Conservation (phyloP, 2,113 vertebrate species). For the Oncorhynchus nerka region DNA sequence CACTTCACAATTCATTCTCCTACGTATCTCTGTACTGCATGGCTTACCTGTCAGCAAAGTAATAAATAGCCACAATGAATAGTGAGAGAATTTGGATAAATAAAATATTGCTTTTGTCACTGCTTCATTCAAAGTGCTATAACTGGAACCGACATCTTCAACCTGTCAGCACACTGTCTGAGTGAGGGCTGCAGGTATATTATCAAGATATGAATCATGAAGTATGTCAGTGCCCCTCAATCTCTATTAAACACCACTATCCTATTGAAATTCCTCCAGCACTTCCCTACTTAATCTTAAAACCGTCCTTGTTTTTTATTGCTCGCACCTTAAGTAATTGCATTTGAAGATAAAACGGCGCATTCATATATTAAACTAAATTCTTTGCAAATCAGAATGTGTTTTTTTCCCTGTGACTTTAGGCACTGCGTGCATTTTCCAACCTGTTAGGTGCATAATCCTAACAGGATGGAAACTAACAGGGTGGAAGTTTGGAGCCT, state of each 20-base stretch:
- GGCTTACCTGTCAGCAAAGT: conserved; percentile 39
- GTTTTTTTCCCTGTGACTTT: neutral
- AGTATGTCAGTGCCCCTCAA: conserved; percentile 32
- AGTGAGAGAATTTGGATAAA: conserved; percentile 59
- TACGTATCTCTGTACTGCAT: conserved; percentile 52
- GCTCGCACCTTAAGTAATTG: conserved; percentile 22
- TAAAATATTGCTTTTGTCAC: conserved; percentile 70
- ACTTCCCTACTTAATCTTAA: conserved; percentile 33
- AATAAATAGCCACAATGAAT: conserved; percentile 63
- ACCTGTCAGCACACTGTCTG: conserved; percentile 58
- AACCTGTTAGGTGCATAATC: neutral
- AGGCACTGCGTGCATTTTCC: neutral
- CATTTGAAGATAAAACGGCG: conserved; percentile 3
- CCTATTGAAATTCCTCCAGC: conserved; percentile 24
- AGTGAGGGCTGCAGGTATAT: conserved; percentile 47
- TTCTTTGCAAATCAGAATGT: conserved; percentile 35
- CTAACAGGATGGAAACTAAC: neutral
- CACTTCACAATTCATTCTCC: conserved; percentile 49
- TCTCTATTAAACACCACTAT: conserved; percentile 41
- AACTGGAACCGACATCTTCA: conserved; percentile 56
- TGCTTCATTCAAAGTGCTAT: conserved; percentile 51
- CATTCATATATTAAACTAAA: conserved; percentile 45
- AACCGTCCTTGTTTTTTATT: conserved; percentile 46
- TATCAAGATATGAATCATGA: conserved; percentile 66
- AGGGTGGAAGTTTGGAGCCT: no score